A percentile compares a stretch with the other conserved stretches of the same genome.
phyloP scores from a whole-genome alignment of 2,888 invertebrate species.

The Brachyptera risi region DNA sequence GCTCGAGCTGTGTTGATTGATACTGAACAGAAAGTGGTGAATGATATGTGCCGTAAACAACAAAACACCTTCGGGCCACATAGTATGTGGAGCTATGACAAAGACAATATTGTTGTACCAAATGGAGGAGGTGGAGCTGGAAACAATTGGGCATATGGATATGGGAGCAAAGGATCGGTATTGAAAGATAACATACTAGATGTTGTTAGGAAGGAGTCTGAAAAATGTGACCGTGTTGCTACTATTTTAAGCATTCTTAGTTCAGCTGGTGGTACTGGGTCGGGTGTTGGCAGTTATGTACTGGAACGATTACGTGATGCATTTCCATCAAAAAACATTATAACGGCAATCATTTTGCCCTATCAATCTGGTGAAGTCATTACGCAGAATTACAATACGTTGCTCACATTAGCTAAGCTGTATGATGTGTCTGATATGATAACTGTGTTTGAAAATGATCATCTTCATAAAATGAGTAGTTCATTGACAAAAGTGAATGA shows the following conservation, averaged over 20 bases:
- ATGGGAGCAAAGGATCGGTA: slow-evolving; percentile 44
- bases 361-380: slow-evolving; percentile 50
- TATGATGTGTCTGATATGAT: slow-evolving; percentile 45
- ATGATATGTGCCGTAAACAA: slow-evolving; percentile 32
- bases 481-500: slow-evolving; percentile 40
- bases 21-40: slow-evolving; percentile 49
- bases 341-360: slow-evolving; percentile 47
- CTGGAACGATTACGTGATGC: slow-evolving; percentile 45
- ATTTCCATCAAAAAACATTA: slow-evolving; percentile 47
- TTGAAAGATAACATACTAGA: slow-evolving; percentile 44
- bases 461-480: slow-evolving; percentile 45
- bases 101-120: slow-evolving; percentile 45
- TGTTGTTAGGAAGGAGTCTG: slow-evolving; percentile 44
- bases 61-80: too few species aligned
- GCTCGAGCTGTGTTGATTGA: slow-evolving; percentile 50
- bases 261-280: slow-evolving; percentile 53
- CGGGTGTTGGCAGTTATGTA: slow-evolving; percentile 49
- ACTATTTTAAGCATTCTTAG: slow-evolving; percentile 48
- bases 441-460: slow-evolving; percentile 50
- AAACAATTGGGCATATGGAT: slow-evolving; percentile 55
- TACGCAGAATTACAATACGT: slow-evolving; percentile 51
- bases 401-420: slow-evolving; percentile 48
- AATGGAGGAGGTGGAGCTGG: slow-evolving; percentile 48
- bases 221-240: slow-evolving; percentile 46
- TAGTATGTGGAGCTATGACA: slow-evolving; percentile 46